These are phyloP conservation scores for Fundulus diaphanus DNA, from an alignment of 2,797 vertebrate species.

Conservation along the genomic window DNA sequence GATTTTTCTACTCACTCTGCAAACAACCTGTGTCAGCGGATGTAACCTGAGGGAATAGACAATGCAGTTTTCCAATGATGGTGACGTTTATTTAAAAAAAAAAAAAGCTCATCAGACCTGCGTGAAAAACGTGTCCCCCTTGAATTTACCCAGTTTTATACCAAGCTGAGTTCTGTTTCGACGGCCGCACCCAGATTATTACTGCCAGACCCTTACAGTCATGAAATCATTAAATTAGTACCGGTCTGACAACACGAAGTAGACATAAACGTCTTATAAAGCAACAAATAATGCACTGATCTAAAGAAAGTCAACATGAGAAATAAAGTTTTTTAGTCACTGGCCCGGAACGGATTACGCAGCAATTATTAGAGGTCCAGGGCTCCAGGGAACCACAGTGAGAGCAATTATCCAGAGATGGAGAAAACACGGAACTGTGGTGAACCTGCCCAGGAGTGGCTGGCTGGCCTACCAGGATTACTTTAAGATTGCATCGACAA, in stretches of 20 bases:
- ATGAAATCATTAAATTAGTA: not conserved
- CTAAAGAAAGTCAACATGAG: not conserved
- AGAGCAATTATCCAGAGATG: too few species aligned
- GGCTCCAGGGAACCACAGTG: not conserved
- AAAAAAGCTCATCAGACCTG: too few species aligned
- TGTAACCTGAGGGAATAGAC: not conserved
- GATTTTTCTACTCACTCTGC: not conserved
- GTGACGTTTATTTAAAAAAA: not conserved
- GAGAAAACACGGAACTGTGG: not conserved
- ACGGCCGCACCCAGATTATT: not conserved
- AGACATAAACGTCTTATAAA: too few species aligned
- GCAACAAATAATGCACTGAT: not conserved
- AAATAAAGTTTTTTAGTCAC: not conserved
- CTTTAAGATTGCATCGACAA: not conserved
- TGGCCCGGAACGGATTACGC: not conserved
- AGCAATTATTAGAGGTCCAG: not conserved
- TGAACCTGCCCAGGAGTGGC: not conserved
- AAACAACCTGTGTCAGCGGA: not conserved
- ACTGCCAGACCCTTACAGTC: not conserved
- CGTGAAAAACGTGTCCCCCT: too few species aligned
- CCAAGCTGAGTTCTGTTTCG: not conserved
- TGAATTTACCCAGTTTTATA: not conserved
- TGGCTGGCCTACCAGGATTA: not conserved
- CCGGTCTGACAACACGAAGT: not conserved
- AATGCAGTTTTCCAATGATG: not conserved